Base-by-base conservation (phyloP, 2,888 invertebrate genomes). In the Alloplasta piceator region DNA sequence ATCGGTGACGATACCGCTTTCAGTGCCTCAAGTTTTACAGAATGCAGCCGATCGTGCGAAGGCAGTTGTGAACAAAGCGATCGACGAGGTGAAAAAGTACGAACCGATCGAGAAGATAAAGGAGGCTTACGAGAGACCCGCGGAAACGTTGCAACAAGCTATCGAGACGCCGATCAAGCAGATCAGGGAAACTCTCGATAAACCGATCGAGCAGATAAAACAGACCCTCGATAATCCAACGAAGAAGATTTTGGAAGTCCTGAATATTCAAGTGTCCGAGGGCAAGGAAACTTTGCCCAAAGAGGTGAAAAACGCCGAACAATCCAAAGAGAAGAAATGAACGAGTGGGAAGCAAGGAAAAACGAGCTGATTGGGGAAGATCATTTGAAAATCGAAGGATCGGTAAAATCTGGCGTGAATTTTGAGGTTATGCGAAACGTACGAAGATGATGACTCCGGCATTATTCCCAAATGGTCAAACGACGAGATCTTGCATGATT, bases 11-110 rank as follows among this genome's bases (percentile, higher is more conserved):
- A 12, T 70, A 9, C 79, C 80, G 0, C 48, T 52, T 0, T 91
- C 92, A 76, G 92, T 93, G 0, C 93, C 93, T 0, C 93, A 94
- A 85, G 89, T 93, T 0, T 93, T 94, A 60, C 84, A 94, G 86
- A 92, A 93, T 0, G 84, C 88, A 9, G 88, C 89, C 41, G 93
- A 93, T 74, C 90, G 87, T 1, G 82, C 79, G 6, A 82, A 85
- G 9, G 82, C 85, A 38, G 50, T 77, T 12, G 66, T 64, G 1
- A 64, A 84, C 4, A 81, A 72, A 16, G 9, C 74, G 7, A 46
- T 48, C 50, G 66, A 73, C 38, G 73, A 73, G 2, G 43, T 46
- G 6, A 43, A 81, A 16, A 56, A 60, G 5, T 58, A 66, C 39
- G 63, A 76, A 43, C 63, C 77, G 6, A 10, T 66, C 36, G 79